Evolutionary conservation across 2,888 invertebrate species (phyloP), one percentile per base, ranked within the genome.

Genomic region (Lucinisca nassula): DNA sequence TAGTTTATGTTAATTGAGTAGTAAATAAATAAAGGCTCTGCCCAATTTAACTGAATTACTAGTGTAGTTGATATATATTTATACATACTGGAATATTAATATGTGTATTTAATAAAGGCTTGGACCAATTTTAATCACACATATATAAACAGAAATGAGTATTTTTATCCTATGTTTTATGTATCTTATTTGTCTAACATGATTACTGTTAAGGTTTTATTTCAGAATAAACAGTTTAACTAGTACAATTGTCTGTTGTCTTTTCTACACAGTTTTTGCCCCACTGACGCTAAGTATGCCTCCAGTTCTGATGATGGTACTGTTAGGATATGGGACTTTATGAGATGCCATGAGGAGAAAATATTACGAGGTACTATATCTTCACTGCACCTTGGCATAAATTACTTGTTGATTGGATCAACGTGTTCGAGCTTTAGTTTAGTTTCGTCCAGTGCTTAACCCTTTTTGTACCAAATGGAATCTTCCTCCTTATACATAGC

Each of bases 241-340:
- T n/a, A 0, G 14, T 74, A 27, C 24, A 1, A 8, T 38, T 74
- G 40, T 84, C 78, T 87, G 81, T 85, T 85, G 82, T 83, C 74
- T 91, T 93, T 92, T 91, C 89, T 79, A 40, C 72, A 91, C 97
- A 99, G 99, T 97, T 99, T 99, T 97, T 99, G 99, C 97, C 99
- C 99, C 81, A 98, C 98, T 96, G 99, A 99, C 97, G 98, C 98
- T 96, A 99, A 99, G 97, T 98, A 99, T 97, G 99, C 99, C 38
- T 99, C 99, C 85, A 99, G 99, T 97, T 99, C 99, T 87, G 99
- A 99, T 97, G 99, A 99, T 97, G 99, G 99, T 92, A 99, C 99
- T 27, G 97, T 99, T 90, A 97, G 99, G 95, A 98, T 99, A 95
- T 99, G 99, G 98, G 99, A 99, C 97, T 99, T 99, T 97, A 98